These are phyloP conservation scores for Lasioglossum figueresi DNA, from an alignment of 2,888 invertebrate species.

Conservation along the genomic window DNA sequence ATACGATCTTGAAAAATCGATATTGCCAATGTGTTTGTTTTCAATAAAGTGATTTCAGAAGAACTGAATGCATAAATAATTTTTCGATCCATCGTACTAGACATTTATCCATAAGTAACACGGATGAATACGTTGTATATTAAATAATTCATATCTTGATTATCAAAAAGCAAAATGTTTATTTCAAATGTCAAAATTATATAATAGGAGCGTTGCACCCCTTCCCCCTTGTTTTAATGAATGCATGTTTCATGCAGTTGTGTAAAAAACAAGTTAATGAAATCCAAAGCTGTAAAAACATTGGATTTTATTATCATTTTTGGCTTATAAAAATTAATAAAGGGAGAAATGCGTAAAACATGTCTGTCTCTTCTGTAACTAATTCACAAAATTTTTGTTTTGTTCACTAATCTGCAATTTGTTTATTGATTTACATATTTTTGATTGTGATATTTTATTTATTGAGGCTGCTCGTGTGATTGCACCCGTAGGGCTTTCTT, in stretches of 20 bases:
- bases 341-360: background rate
- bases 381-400: background rate
- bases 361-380: too few relatives aligned
- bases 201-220: slow-evolving; percentile 42
- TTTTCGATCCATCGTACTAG: background rate
- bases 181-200: slow-evolving; percentile 65
- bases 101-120: slow-evolving; percentile 18
- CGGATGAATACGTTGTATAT: slow-evolving; percentile 39
- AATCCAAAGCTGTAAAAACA: background rate
- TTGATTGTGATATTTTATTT: too few relatives aligned
- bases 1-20: background rate
- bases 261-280: background rate
- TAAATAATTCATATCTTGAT: slow-evolving; percentile 46
- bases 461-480: background rate
- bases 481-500: background rate
- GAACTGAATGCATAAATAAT: background rate
- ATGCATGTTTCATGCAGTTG: background rate
- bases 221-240: background rate
- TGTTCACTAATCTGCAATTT: background rate
- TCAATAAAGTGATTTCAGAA: background rate
- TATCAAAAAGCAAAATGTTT: slow-evolving; percentile 56
- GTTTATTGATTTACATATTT: too few relatives aligned
- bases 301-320: too few relatives aligned
- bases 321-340: too few relatives aligned
- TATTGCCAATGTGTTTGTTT: background rate